These are phyloP conservation scores for Lampropteryx suffumata DNA, from an alignment of 2,888 invertebrate species.

Conservation along the genomic window DNA sequence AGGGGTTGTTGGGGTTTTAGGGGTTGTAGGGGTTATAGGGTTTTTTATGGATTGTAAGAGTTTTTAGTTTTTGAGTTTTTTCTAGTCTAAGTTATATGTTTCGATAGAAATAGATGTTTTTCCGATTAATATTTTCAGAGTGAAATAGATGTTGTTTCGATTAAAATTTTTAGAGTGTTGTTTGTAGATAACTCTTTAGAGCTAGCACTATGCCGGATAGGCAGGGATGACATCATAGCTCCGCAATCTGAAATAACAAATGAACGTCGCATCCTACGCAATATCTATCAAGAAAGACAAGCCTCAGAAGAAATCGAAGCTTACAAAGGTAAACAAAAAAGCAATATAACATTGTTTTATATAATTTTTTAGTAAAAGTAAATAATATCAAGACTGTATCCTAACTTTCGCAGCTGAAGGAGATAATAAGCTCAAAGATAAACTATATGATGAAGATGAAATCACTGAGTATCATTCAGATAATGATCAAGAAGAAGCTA, in stretches of 20 bases:
- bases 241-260: conserved; percentile 88
- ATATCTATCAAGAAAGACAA: conserved; percentile 79
- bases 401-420: conserved; percentile 62
- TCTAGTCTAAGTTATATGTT: too few species aligned
- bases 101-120: too few species aligned
- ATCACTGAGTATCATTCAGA: conserved; percentile 68
- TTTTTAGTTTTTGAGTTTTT: too few species aligned
- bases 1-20: too few species aligned
- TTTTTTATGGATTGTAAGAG: too few species aligned
- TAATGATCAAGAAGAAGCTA: conserved; percentile 85
- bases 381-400: neutral
- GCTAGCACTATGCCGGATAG: conserved; percentile 91
- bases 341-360: too few species aligned
- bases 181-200: conserved; percentile 87
- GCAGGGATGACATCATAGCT: conserved; percentile 95
- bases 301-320: conserved; percentile 80
- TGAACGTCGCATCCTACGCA: conserved; percentile 76
- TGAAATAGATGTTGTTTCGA: too few species aligned
- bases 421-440: conserved; percentile 77
- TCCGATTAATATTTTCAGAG: too few species aligned
- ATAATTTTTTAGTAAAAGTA: too few species aligned
- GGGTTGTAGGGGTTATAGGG: too few species aligned
- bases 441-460: conserved; percentile 63
- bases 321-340: conserved; percentile 62
- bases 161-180: neutral